Evolutionary conservation across 37 sponge, comb jelly and placozoan genomes (phyloP), one percentile per base, ranked within the genome.

Genomic region (Hormiphora californensis): DNA sequence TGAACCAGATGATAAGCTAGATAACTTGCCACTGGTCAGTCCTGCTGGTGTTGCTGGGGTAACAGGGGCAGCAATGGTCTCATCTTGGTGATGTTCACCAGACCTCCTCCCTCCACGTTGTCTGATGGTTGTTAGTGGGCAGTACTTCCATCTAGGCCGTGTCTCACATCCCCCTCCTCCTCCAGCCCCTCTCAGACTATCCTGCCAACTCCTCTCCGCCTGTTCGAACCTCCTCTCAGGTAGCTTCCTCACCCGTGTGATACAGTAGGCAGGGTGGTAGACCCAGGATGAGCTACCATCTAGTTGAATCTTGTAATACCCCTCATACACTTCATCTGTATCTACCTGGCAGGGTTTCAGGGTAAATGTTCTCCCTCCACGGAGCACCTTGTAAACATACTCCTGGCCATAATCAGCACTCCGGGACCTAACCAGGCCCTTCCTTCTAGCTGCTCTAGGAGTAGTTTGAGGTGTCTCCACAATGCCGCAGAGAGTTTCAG

Each of bases 191-290:
- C 61, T 5, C 61, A 57, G 27, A 30, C 61, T 57, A 28, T 57
- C 61, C 61, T 57, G 30, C 61, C 61, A 57, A 4, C 30, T 28
- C 30, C 30, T 57, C 30, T 57, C 27, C n/a, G 61, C n/a, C 17
- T 28, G 61, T 15, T 12, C 27, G 5, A 28, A 23, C 61, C 23
- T 57, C 61, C 61, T 5, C 30, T 28, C 30, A 12, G 61, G 4
- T 57, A 30, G 61, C 27, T 12, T 57, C 23, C 61, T 5, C 5
- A 57, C 61, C 27, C 61, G n/a, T 5, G n/a, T 19, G 23, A 57
- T 57, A 15, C 61, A 57, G 61, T 57, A 57, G 7, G 61, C 61
- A 57, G 61, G 61, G 61, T 57, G 61, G 61, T 57, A 57, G 9
- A 5, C 27, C 61, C 61, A 57, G n/a, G n/a, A n/a, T n/a, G n/a